Base-by-base conservation (phyloP, 1,140 invertebrate genomes). In the Metopolophium dirhodum region DNA sequence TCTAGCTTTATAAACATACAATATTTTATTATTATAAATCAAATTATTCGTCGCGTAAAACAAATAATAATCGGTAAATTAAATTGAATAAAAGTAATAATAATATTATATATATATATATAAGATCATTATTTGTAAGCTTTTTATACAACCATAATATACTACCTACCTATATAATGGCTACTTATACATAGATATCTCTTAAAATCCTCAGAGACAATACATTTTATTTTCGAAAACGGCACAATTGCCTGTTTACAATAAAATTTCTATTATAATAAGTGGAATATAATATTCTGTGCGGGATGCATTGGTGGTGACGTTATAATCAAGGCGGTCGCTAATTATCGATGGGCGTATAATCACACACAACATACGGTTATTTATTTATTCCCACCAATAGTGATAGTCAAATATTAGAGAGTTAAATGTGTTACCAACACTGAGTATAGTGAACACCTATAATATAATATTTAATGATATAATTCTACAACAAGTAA, bases 261-360 rank as follows among this genome's bases (percentile, higher is more conserved):
- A 83, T 7, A 83, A 83, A 83, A 37, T 37, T 2, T 2, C 35
- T 35, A 23, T 86, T 41, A 11, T 26, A 86, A 18, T 47, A 30
- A 45, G 2, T 86, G 22, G 3, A 45, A 85, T 41, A 82, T 77
- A 77, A 6, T 41, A 85, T 85, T 23, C 14, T 37, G 11, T 85
- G 37, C 23, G 11, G 4, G 30, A 20, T 35, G n/a, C 45, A 11
- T 2, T 6, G 41, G 30, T 9, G 54, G 30, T 90, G 89, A 90
- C 89, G 54, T 90, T 89, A 57, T 89, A 89, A 51, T 57, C 45
- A n/a, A 93, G 91, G 91, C 91, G 91, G 91, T 93, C 91, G 82
- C 82, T 93, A 93, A 91, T 82, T 82, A 93, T 93, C 82, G 82
- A 93, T 93, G 91, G 91, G 91, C 91, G 91, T 93, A 83, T 91